Percentiles rank a stretch among this genome's conserved stretches.
These are phyloP conservation scores for Electrona antarctica DNA, from an alignment of 2,113 vertebrate species.

Conservation along the genomic window DNA sequence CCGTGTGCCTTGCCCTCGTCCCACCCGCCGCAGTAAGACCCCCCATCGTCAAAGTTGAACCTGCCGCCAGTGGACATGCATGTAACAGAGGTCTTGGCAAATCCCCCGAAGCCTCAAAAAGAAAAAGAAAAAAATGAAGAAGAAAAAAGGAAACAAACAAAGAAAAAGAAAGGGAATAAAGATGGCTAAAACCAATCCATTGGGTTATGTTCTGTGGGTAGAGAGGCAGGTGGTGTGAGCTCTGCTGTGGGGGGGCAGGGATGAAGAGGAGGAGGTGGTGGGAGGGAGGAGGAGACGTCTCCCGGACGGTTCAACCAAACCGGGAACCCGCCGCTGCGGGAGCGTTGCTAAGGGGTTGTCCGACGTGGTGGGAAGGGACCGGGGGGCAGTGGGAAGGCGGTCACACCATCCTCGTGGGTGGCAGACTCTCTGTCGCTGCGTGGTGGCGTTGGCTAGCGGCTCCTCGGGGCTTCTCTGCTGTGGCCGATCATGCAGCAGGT, in stretches of 20 bases:
- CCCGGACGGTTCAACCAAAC: slow-evolving; percentile 1
- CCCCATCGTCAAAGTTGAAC: slow-evolving; percentile 99
- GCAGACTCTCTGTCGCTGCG: neutral
- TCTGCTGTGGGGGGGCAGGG: slow-evolving; percentile 31
- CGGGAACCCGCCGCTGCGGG: slow-evolving; percentile 24
- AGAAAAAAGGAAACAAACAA: slow-evolving; percentile 64
- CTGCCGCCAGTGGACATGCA: slow-evolving; percentile 88
- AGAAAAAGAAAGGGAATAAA: slow-evolving; percentile 20
- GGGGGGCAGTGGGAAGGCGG: neutral
- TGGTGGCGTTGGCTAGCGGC: slow-evolving; percentile 47
- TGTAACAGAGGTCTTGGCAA: slow-evolving; percentile 78
- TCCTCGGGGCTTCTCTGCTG: slow-evolving; percentile 16
- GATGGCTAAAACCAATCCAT: too few relatives aligned
- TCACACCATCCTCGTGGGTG: slow-evolving; percentile 67
- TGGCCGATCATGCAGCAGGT: slow-evolving; percentile 20
- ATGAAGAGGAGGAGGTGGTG: slow-evolving; percentile 24
- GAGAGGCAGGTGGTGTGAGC: slow-evolving; percentile 5
- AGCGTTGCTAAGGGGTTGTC: slow-evolving; percentile 41
- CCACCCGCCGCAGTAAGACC: slow-evolving; percentile 99
- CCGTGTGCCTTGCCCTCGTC: slow-evolving; percentile 99
- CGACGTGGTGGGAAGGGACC: slow-evolving; percentile 20
- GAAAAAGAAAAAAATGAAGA: slow-evolving; percentile 68
- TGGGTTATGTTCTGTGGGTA: too few relatives aligned
- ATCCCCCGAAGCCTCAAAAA: slow-evolving; percentile 73
- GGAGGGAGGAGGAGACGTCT: slow-evolving; percentile 37